Evolutionary conservation across 92 coral and sea anemone genomes (phyloP), one percentile per base, ranked within the genome.

Genomic region (Porites lobata): DNA sequence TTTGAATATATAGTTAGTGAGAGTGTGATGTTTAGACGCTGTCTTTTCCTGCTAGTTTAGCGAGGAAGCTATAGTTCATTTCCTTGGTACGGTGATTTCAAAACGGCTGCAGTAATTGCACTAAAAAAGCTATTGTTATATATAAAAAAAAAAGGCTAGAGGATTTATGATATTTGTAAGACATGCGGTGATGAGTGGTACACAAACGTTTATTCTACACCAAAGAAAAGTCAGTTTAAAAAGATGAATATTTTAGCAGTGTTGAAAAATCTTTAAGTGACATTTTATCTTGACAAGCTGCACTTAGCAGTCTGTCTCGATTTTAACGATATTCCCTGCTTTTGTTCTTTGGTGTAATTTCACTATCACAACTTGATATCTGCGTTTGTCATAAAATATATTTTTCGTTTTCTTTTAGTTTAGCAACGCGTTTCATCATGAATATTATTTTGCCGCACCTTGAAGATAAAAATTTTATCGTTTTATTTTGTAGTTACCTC

Each of bases 31-130:
- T 19, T 32, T 24, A 56, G 32, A 10, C 76, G 47, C 32, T 1
- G 18, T 8, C 38, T 19, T 78, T 62, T 78, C 82, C 82, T 82
- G 18, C 53, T 38, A 17, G 59, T 57, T 70, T 82, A 47, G 86
- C 50, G 19, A 17, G 54, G 59, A 71, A 82, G 83, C 69, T 71
- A 3, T 54, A 19, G 29, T 57, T 69, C 75, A 57, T 81, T 38
- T 80, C 66, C 51, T 80, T 18, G 14, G 22, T 4, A 69, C 57
- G 86, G 78, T 70, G 59, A 82, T 70, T 38, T 53, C 11, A 59
- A 50, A 54, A 70, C 77, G 54, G 86, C 86, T 69, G 86, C 69
- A 53, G 77, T 43, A 71, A 50, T 12, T 14, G 8, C 6, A 32
- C 47, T 24, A 81, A 82, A 20, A 22, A 29, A 22, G 64, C 26